Base-by-base conservation (phyloP, 1,140 invertebrate genomes). In the Musca vetustissima region DNA sequence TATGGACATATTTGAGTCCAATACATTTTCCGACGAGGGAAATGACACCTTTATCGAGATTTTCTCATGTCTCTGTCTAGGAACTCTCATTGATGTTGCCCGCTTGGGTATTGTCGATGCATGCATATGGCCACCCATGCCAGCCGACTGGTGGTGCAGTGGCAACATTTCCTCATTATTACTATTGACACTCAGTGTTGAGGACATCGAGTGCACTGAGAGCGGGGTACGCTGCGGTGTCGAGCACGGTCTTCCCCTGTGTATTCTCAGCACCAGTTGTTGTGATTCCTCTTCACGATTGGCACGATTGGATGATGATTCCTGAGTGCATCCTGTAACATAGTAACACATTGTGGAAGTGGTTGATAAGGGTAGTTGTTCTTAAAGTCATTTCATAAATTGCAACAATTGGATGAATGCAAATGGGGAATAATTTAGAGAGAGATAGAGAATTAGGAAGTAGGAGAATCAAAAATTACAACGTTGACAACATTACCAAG, bases 211-310 rank as follows among this genome's bases (percentile, higher is more conserved):
- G 72, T 81, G 76, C 64, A 78, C 75, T 14, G 78, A 81, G n/a
- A 78, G 76, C 0, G 77, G 77, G 0, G 77, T 81, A 14, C 76
- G 73, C 36, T 79, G 77, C 13, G 78, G 76, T 61, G 76, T 73
- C 17, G 64, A 65, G 47, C 77, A 76, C 4, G 79, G 79, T 36
- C 79, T 74, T 4, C 94, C 94, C 8, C 95, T 86, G 82, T 98
- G 96, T 73, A 98, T 97, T 67, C 96, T 88, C 69, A 98, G 83
- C 0, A 96, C 97, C 32, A 98, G 85, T 49, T 93, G 89, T 80
- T 93, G 89, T 80, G 95, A 92, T 77, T 96, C 93, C 72, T 95
- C 90, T 75, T 93, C 91, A 52, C 91, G 85, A 79, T 86, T 89
- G 17, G 57, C 36, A 9, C 57, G 28, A 24, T 88, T 88, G 69